These are phyloP conservation scores for Ceramica pisi DNA, from an alignment of 2,888 invertebrate species.

Conservation along the genomic window DNA sequence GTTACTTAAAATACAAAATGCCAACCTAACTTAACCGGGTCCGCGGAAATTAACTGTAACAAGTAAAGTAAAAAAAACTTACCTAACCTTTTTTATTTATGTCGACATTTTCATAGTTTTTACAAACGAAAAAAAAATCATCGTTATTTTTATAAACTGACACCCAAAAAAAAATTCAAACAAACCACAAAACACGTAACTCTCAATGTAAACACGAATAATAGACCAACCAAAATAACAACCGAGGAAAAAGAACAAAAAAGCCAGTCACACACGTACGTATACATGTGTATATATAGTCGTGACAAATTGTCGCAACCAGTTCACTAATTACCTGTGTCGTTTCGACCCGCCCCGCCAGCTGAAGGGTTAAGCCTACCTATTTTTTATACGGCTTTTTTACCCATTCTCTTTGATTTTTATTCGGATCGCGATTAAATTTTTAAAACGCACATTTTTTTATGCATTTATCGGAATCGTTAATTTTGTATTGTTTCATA, in stretches of 20 bases:
- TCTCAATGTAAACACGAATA: conserved; percentile 45
- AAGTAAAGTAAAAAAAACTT: too few relatives aligned
- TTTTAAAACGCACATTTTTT: conserved; percentile 49
- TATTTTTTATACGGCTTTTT: conserved; percentile 69
- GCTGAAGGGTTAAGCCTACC: conserved; percentile 77
- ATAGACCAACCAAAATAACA: conserved; percentile 45
- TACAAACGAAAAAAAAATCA: too few relatives aligned
- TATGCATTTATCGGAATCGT: conserved; percentile 17
- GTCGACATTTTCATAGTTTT: too few relatives aligned
- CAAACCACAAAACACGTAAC: not conserved
- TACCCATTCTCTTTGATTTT: conserved; percentile 55
- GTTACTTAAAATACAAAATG: too few relatives aligned
- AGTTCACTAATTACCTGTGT: conserved; percentile 70
- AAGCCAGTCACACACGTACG: conserved; percentile 52
- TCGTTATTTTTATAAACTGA: too few relatives aligned
- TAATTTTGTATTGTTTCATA: conserved; percentile 22
- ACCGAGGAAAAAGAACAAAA: conserved; percentile 40
- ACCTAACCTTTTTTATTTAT: too few relatives aligned
- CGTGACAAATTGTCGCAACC: conserved; percentile 67
- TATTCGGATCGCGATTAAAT: conserved; percentile 41
- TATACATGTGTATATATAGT: conserved; percentile 59
- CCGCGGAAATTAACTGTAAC: too few relatives aligned
- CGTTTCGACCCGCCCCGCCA: conserved; percentile 65
- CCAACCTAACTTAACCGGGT: too few relatives aligned
- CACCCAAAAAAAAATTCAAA: not conserved